These are phyloP conservation scores for Albula glossodonta DNA, from an alignment of 2,113 vertebrate species.

Conservation along the genomic window DNA sequence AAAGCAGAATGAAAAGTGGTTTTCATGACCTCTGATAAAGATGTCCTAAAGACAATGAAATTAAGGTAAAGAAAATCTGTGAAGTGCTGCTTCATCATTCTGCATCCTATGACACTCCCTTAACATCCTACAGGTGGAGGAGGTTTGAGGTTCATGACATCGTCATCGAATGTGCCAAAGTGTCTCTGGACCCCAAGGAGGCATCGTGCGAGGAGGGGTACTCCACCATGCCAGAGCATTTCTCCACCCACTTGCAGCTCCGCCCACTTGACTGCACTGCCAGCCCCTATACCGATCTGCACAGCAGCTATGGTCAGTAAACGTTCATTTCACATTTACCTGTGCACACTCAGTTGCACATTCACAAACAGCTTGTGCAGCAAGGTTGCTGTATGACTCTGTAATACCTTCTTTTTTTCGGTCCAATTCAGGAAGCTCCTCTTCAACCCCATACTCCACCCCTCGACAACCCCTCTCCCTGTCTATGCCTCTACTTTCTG, in stretches of 20 bases:
- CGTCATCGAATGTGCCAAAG: conserved; percentile 93
- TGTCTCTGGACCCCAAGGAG: conserved; percentile 94
- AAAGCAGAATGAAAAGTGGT: too few relatives aligned
- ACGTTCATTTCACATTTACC: not conserved
- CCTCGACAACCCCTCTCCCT: conserved; percentile 57
- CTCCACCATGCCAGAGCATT: conserved; percentile 71
- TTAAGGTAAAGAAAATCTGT: too few relatives aligned
- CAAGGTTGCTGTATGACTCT: not conserved
- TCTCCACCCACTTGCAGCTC: conserved; percentile 58
- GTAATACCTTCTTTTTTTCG: conserved; percentile 16
- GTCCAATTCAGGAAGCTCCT: conserved; percentile 63
- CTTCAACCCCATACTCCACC: conserved; percentile 67
- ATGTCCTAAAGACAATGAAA: too few relatives aligned
- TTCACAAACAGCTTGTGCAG: not conserved
- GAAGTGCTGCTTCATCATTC: too few relatives aligned
- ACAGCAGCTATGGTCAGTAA: conserved; percentile 74
- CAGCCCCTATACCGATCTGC: conserved; percentile 65
- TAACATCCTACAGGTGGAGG: conserved; percentile 80
- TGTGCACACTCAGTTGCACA: too few relatives aligned
- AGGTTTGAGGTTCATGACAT: conserved; percentile 94
- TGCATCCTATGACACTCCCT: not conserved
- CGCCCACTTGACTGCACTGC: conserved; percentile 61
- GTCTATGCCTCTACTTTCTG: conserved; percentile 60
- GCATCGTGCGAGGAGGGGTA: conserved; percentile 89
- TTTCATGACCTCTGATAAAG: too few relatives aligned